Base-by-base conservation (phyloP, 1,140 invertebrate species). In the Drosophila bifasciata region DNA sequence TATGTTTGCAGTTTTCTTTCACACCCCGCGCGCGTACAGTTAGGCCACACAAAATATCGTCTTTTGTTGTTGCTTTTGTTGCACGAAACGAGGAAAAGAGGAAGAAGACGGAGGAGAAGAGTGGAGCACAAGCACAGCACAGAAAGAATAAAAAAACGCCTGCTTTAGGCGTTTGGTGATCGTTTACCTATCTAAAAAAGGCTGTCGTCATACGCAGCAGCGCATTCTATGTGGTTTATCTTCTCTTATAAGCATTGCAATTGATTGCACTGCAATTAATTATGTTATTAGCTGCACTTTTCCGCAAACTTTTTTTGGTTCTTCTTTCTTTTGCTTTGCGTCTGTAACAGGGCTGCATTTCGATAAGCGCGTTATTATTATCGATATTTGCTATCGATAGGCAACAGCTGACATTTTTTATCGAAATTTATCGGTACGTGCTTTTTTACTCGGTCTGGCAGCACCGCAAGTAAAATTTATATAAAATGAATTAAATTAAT, bases 21-120 rank as follows among this genome's bases (percentile, higher is more conserved):
- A 44, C 48, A 41, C 49, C 52, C 53, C 45, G 62, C 61, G 55
- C 68, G 78, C 77, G 81, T 85, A 85, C 81, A 85, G 81, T 85
- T 85, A 86, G 86, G 74, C 60, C 81, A 66, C 70, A 67, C 85
- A 86, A 85, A 86, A 86, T 66, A 76, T 86, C 79, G 76, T 60
- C 52, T 66, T 61, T 60, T 61, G 48, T 55, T 76, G 76, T 59
- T 83, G 69, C 61, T 53, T 64, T 57, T 75, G 72, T 67, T 46
- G 51, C 56, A 55, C 77, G 81, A 84, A 79, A 64, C 56, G 46
- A 62, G 50, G 53, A 55, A 60, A 76, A 63, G 71, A 84, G 78
- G 79, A 84, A 77, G 79, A 81, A 73, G 50, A 71, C 50, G 53
- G 51, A 59, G 56, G 48, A 66, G 19, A 48, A 70, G 58, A 53